Evolutionary conservation across 2,113 vertebrate species (phyloP), one percentile per base, ranked within the genome.

Genomic region (Oxyruncus cristatus): DNA sequence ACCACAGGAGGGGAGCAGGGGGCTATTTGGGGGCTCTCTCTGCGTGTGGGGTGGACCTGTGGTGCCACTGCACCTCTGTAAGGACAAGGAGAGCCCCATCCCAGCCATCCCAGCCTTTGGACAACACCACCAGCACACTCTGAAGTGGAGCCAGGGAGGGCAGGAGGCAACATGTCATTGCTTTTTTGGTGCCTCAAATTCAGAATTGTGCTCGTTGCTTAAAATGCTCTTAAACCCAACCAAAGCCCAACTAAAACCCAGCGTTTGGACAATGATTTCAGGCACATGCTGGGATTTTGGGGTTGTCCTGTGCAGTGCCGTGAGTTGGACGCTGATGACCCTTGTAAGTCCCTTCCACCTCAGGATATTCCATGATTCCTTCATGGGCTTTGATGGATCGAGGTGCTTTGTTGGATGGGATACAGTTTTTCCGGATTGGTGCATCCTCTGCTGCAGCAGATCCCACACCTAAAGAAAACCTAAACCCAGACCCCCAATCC

Each of bases 361-460:
- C 8, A 5, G 65, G 73, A 30, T 14, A 5, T 53, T 61, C 27
- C 12, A 37, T 22, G 32, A 3, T 61, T 28, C 15, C 33, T 12
- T 65, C 0, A 4, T 0, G 3, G 14, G 1, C 24, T 20, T 5
- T 1, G 41, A 39, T 7, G 76, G 55, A 50, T 18, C 28, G 5
- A 42, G 42, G 66, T 44, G 53, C 26, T 37, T 49, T 1, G 5
- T 1, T 6, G 47, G 65, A 11, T 3, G 5, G 15, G 68, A 20
- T 4, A 26, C 2, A 21, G 49, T 21, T 80, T 63, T 61, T 24
- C 61, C 52, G 68, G 33, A 7, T 19, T 0, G 2, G 23, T 2
- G 5, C 46, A 56, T 55, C 23, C 50, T 3, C 63, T 37, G 71
- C 47, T 37, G 47, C 35, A 30, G 50, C 33, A 35, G 63, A 79